phyloP scores from a whole-genome alignment of 2,113 vertebrate species.

The Microcebus jonahi region DNA sequence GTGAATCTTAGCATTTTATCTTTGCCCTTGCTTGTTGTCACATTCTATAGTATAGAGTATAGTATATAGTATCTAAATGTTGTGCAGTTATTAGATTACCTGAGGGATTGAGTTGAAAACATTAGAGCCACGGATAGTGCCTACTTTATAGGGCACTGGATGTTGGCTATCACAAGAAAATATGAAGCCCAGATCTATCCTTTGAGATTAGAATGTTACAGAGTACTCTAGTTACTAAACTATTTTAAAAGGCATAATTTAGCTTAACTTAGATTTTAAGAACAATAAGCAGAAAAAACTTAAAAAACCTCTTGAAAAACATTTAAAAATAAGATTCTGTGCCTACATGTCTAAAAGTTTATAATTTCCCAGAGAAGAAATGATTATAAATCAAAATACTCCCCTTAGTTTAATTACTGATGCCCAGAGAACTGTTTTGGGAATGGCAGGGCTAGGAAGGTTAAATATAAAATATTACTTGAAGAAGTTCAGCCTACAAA shows the following conservation, averaged over 20 bases:
- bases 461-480: slow-evolving; percentile 33
- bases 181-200: neutral
- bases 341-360: neutral
- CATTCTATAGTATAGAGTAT: neutral
- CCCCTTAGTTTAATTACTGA: slow-evolving; percentile 11
- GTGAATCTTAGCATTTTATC: slow-evolving; percentile 12
- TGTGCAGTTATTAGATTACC: slow-evolving; percentile 4
- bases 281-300: neutral
- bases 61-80: neutral
- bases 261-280: slow-evolving; percentile 8
- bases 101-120: neutral
- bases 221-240: neutral
- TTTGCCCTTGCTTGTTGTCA: slow-evolving; percentile 5
- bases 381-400: slow-evolving; percentile 26
- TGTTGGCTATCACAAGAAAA: slow-evolving; percentile 24
- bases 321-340: neutral
- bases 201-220: slow-evolving; percentile 6
- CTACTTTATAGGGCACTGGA: neutral
- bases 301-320: slow-evolving; percentile 18
- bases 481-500: neutral
- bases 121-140: neutral
- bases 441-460: neutral
- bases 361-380: neutral
- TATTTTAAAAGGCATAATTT: slow-evolving; percentile 17
- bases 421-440: neutral